phyloP scores from a whole-genome alignment of 2,888 invertebrate genomes.

The Cerceris ruficornis region DNA sequence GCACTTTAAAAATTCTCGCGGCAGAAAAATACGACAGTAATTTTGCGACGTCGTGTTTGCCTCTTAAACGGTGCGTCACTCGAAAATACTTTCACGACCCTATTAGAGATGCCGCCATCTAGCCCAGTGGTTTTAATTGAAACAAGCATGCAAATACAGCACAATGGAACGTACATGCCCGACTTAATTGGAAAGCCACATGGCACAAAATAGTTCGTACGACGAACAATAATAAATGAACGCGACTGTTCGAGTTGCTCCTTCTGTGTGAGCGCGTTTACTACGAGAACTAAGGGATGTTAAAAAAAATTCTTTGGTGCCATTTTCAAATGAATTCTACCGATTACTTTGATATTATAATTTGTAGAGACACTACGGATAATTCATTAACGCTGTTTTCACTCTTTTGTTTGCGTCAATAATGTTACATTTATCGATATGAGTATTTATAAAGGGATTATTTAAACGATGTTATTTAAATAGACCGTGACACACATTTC shows the following conservation, averaged over 20 bases:
- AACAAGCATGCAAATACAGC: conserved; percentile 39
- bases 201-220: conserved; percentile 24
- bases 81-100: conserved; percentile 6
- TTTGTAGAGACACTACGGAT: no score
- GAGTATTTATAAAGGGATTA: no score
- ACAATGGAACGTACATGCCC: conserved; percentile 17
- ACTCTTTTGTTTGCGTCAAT: no score
- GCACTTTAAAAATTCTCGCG: not conserved
- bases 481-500: no score
- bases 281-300: conserved; percentile 3
- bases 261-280: conserved; percentile 18
- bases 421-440: no score
- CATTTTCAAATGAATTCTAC: no score
- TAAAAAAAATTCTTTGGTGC: no score
- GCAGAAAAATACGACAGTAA: not conserved
- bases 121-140: conserved; percentile 45
- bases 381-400: no score
- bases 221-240: conserved; percentile 35
- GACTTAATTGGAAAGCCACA: conserved; percentile 56
- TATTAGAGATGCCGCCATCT: conserved; percentile 19
- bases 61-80: not conserved
- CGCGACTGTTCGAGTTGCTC: conserved; percentile 6
- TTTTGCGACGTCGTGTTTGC: not conserved
- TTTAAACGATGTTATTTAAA: no score
- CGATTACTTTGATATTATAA: no score